phyloP scores from a whole-genome alignment of 2,113 vertebrate species.

The Bujurquina vittata region DNA sequence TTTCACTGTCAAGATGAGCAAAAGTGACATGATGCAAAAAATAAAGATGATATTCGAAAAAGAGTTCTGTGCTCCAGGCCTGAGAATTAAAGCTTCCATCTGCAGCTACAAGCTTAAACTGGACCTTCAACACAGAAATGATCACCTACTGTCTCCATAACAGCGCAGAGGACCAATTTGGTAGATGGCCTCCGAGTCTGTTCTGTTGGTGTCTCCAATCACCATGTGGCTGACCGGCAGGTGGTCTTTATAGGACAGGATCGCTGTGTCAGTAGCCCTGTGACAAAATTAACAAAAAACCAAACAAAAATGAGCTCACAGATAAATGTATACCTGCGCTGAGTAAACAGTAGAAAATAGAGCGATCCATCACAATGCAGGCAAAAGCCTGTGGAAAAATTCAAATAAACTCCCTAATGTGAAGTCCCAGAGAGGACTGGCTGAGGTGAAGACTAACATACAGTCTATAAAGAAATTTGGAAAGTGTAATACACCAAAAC shows the following conservation, averaged over 20 bases:
- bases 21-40: too few species aligned
- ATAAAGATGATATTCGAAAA: too few species aligned
- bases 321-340: not conserved
- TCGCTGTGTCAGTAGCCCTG: slow-evolving; percentile 92
- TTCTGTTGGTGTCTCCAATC: slow-evolving; percentile 93
- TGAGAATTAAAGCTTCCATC: too few species aligned
- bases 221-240: slow-evolving; percentile 94
- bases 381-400: slow-evolving; percentile 70
- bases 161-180: slow-evolving; percentile 92
- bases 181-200: slow-evolving; percentile 92
- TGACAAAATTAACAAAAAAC: slow-evolving; percentile 19
- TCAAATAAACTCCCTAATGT: slow-evolving; percentile 29
- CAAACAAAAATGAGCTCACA: not conserved
- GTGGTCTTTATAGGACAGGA: slow-evolving; percentile 96
- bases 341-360: slow-evolving; percentile 64
- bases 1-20: too few species aligned
- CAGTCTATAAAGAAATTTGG: too few species aligned
- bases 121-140: slow-evolving; percentile 50
- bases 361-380: slow-evolving; percentile 56
- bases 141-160: slow-evolving; percentile 97
- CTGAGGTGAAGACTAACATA: slow-evolving; percentile 50
- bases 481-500: too few species aligned
- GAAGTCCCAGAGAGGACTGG: slow-evolving; percentile 6
- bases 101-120: slow-evolving; percentile 49
- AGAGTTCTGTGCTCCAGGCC: too few species aligned